Percentiles rank a stretch among this genome's conserved stretches.
Evolutionary conservation across 2,797 vertebrate species (phyloP).

Genomic region (Mico argentatus): DNA sequence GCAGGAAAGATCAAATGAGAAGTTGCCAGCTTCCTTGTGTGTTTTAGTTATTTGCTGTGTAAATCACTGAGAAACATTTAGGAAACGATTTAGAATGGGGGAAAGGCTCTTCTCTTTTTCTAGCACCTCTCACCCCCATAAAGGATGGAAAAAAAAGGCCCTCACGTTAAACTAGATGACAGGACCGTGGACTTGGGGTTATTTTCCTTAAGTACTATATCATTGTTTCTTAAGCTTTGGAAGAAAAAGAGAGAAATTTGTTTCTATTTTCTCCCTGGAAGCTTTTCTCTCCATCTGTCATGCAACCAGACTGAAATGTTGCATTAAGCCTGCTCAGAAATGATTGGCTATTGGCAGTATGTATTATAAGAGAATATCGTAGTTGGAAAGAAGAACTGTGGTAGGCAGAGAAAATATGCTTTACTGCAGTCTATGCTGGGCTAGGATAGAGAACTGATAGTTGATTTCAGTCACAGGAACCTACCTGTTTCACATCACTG

Average conservation of each 20-base stretch:
- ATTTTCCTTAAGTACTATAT: constrained; percentile 27
- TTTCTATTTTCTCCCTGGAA: constrained; percentile 59
- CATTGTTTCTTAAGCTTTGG: constrained; percentile 18
- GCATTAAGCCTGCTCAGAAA: not conserved
- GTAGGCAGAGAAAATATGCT: not conserved
- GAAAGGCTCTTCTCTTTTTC: not conserved
- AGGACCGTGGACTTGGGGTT: not conserved
- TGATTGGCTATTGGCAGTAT: not conserved
- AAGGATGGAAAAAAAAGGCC: not conserved
- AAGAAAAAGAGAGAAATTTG: constrained; percentile 7
- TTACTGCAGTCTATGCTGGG: not conserved
- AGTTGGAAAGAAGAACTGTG: not conserved
- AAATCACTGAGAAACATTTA: constrained; percentile 47
- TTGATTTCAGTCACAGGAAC: not conserved
- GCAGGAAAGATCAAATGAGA: constrained; percentile 75
- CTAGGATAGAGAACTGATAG: accelerated
- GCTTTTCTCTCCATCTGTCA: constrained; percentile 27
- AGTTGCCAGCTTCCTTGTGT: constrained; percentile 66
- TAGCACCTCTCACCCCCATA: not conserved
- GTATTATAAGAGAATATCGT: not conserved
- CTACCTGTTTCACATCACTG: accelerated
- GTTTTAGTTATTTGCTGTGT: constrained; percentile 67
- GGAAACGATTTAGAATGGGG: not conserved
- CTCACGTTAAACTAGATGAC: not conserved
- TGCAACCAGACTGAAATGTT: not conserved